Evolutionary conservation across 2,113 vertebrate species (phyloP).

Genomic region (Maccullochella peelii): DNA sequence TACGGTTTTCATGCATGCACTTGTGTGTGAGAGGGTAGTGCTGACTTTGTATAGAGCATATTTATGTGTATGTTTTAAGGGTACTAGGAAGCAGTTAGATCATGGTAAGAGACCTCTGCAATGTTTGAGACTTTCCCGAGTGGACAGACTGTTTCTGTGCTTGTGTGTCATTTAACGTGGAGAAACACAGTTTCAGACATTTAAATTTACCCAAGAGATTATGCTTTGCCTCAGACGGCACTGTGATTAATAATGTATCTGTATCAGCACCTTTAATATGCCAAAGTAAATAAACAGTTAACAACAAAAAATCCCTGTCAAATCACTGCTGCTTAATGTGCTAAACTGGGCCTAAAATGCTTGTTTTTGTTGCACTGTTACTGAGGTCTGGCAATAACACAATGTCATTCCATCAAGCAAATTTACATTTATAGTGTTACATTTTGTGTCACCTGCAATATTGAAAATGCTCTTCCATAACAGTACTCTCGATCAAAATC

Average conservation of each 20-base stretch:
- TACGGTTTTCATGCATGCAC: not conserved
- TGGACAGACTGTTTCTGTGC: not conserved
- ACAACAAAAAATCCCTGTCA: no score
- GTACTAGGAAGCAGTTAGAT: not conserved
- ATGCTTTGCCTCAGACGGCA: no score
- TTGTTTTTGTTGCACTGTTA: not conserved
- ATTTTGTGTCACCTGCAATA: conserved; percentile 7
- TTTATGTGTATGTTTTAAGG: not conserved
- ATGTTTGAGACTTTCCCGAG: not conserved
- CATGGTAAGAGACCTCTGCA: not conserved
- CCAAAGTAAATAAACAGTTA: no score
- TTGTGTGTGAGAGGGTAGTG: not conserved
- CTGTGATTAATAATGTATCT: no score
- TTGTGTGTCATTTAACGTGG: no score
- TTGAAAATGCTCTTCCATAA: not conserved
- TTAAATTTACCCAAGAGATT: no score
- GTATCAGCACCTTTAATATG: no score
- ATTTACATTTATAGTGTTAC: not conserved
- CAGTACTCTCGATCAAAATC: not conserved
- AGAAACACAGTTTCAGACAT: no score
- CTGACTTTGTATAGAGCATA: not conserved
- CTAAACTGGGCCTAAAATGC: not conserved
- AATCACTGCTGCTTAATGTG: not conserved
- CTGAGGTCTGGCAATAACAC: not conserved
- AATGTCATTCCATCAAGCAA: conserved; percentile 5